Base-by-base conservation (phyloP, 2,797 vertebrate genomes). In the Anguilla megastoma region DNA sequence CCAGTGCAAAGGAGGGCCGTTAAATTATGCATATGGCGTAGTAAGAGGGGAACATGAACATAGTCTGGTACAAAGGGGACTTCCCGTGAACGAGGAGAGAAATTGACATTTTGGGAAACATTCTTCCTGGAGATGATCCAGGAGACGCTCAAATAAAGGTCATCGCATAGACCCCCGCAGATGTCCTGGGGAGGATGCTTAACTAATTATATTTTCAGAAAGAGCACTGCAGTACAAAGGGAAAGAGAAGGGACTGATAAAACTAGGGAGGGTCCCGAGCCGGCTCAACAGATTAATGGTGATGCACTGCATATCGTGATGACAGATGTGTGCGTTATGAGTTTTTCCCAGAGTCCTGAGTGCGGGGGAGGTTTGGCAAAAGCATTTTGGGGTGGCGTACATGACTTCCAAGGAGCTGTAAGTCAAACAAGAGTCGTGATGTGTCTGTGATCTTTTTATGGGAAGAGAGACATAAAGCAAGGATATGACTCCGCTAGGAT, bases 371-470 rank as follows among this genome's bases (percentile, higher is more conserved):
- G 36, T 18, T 76, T 76, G 33, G 71, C 16, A 33, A 36, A 16
- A 16, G 71, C 71, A 14, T 76, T 76, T 16, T 41, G 2, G 33
- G 33, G 71, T 76, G 12, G 30, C 41, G 71, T 41, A 36, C 14
- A 71, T 63, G 66, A 36, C 71, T 36, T 76, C 71, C 71, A 36
- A 76, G 33, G 33, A 76, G 33, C 30, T 36, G 14, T 76, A 33
- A 76, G 33, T 76, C 71, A 76, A 33, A 76, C 71, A 41, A 16
- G 30, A 76, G 71, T 76, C 24, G 14, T 12, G 9, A 71, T 71
- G 0, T 41, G 12, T 16, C 71, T 76, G 71, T 76, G 71, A 76
- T 76, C 71, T 76, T 76, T 76, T 74, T 76, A 33, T 76, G 66
- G n/a, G 71, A 41, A 76, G 71, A 76, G 33, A 76, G 71, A 76